Conservation (phyloP, 2,797 vertebrate genomes). For the Mus caroli region DNA sequence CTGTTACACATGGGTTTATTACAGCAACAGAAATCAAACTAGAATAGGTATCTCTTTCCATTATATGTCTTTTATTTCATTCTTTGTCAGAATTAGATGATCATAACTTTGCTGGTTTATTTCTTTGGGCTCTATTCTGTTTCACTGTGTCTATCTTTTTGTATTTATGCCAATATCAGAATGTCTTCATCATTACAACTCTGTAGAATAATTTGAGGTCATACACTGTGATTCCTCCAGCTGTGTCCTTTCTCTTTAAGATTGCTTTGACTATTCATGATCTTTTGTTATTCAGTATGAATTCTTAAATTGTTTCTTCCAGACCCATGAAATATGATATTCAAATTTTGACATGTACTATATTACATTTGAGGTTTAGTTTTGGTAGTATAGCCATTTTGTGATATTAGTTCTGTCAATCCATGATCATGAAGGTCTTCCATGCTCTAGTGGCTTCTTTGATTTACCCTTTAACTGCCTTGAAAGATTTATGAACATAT, state of each 20-base stretch:
- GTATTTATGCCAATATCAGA: neutral
- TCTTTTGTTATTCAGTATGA: neutral
- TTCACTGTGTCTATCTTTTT: too few relatives aligned
- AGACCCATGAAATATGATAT: neutral
- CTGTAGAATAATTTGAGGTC: neutral
- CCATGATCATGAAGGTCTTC: neutral
- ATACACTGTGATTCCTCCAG: neutral
- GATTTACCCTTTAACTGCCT: neutral
- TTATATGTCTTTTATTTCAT: neutral
- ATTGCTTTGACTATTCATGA: neutral
- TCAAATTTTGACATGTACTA: neutral
- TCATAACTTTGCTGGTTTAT: neutral
- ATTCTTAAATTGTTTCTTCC: neutral
- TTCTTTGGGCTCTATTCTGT: neutral
- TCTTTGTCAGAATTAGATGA: neutral
- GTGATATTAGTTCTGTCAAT: neutral
- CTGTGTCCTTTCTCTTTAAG: neutral
- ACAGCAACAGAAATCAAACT: neutral
- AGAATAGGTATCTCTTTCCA: neutral
- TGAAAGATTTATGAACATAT: slow-evolving; percentile 6
- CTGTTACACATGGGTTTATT: neutral
- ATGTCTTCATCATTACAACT: neutral
- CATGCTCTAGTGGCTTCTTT: neutral
- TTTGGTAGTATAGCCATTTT: neutral
- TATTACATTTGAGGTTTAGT: neutral